Evolutionary conservation across 2,888 invertebrate genomes (phyloP), one percentile per base, ranked within the genome.

Genomic region (Eurytoma californica): DNA sequence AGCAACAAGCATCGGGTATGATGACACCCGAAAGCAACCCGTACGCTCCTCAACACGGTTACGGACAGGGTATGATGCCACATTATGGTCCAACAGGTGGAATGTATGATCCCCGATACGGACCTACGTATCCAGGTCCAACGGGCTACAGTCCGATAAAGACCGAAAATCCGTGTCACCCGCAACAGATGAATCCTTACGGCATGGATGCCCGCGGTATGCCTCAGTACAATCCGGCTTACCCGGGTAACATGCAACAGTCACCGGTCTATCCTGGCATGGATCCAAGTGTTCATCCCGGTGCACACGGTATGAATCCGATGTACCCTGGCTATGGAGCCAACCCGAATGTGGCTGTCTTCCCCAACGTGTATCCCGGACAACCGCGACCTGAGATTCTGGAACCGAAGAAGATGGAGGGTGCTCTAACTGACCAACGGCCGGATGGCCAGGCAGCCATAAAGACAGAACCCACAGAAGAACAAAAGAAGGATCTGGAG

Each of bases 401-500:
- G 9, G 77, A 80, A 18, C 20, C 69, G 4, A 77, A 77, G n/a
- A 81, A 81, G 20, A 65, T 61, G 18, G 81, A 81, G 20, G 69
- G 73, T 20, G 16, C n/a, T 4, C 9, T 5, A 0, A 3, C 24
- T 9, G 63, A 77, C 7, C 72, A 72, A 13, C 13, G 30, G 4
- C n/a, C 12, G 2, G 66, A 60, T 0, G 30, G 30, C 2, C 16
- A 47, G n/a, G 2, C 14, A 1, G 53, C 53, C 12, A 39, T 88
- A 9, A 89, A 90, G 67, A 84, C 85, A 24, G 88, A 89, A 69
- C 83, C 84, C 0, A 86, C 85, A 55, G 86, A 87, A 18, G 87
- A 87, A 13, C 77, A 79, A 1, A 87, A 86, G 66, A 86, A 86
- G 7, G 84, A 86, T 80, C 55, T 82, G 18, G 77, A 80, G 3